Evolutionary conservation across 2,797 vertebrate genomes (phyloP), one percentile per base, ranked within the genome.

Genomic region (Pseudomugil tenellus): DNA sequence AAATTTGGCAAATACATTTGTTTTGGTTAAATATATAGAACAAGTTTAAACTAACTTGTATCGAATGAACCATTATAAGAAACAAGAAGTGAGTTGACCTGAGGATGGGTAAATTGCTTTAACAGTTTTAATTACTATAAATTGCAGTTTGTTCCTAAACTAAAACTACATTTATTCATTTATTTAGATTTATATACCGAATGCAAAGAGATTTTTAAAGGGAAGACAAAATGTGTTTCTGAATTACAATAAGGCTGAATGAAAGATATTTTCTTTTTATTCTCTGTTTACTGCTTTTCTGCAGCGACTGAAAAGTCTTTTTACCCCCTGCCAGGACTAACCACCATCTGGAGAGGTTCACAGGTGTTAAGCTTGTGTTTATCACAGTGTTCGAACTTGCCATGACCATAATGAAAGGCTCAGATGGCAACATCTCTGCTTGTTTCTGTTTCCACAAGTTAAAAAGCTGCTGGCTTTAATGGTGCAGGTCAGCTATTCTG

Each of bases 401-500:
- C 31, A 29, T 39, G 55, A 53, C 56, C 43, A 46, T 61, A 63
- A 59, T 28, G 21, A 64, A 61, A 68, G n/a, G 34, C 54, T 43
- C 53, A 23, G 29, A 11, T 46, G 21, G n/a, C 46, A 65, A 43
- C 39, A 54, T 59, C 48, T 64, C 26, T 8, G 46, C 55, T 63
- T 63, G 32, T 28, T 48, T 48, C 29, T 2, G 16, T 80, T 81
- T 67, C 19, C 43, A 55, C 46, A 63, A 31, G 52, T 49, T 32
- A 55, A 41, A 66, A 56, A 51, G 34, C 41, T 29, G 39, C 59
- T 26, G 8, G 34, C 67, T 67, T 56, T 37, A 29, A 43, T 52
- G 19, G 52, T 17, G 14, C 34, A 52, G 80, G 82, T 77, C 74
- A 59, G 25, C 69, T 26, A 26, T 58, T 62, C 56, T 73, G 74